phyloP scores from a whole-genome alignment of 2,797 vertebrate species.

The Crocidura indochinensis region DNA sequence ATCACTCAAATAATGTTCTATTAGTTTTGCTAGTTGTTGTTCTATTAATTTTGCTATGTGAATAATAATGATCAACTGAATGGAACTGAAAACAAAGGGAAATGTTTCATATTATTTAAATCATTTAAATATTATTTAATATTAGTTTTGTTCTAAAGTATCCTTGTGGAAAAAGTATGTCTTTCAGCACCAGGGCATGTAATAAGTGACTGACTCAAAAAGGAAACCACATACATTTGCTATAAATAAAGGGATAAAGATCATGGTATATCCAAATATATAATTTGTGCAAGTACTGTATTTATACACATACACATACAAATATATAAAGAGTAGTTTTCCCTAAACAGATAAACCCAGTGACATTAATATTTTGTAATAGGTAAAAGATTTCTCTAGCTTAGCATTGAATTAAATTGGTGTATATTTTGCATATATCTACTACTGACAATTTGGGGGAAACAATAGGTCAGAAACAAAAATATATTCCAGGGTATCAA shows the following conservation, averaged over 20 bases:
- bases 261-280: neutral
- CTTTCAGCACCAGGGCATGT: neutral
- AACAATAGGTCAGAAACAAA: conserved; percentile 26
- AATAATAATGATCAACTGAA: conserved; percentile 49
- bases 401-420: neutral
- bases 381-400: conserved; percentile 10
- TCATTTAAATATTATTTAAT: too few species aligned
- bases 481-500: neutral
- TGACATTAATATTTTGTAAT: neutral
- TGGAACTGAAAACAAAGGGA: neutral
- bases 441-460: neutral
- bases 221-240: neutral
- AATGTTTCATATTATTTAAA: neutral
- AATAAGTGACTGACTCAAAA: neutral
- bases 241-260: neutral
- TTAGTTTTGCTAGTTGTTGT: neutral
- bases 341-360: neutral
- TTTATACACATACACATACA: neutral
- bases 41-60: neutral
- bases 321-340: neutral
- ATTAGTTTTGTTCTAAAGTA: neutral
- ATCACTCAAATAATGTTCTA: neutral
- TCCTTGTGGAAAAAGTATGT: neutral
- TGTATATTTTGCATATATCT: neutral
- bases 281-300: neutral